Percentiles rank a stretch among this genome's conserved stretches.
These are phyloP conservation scores for Microcebus lehilahytsara DNA, from an alignment of 2,113 vertebrate genomes.

Conservation along the genomic window DNA sequence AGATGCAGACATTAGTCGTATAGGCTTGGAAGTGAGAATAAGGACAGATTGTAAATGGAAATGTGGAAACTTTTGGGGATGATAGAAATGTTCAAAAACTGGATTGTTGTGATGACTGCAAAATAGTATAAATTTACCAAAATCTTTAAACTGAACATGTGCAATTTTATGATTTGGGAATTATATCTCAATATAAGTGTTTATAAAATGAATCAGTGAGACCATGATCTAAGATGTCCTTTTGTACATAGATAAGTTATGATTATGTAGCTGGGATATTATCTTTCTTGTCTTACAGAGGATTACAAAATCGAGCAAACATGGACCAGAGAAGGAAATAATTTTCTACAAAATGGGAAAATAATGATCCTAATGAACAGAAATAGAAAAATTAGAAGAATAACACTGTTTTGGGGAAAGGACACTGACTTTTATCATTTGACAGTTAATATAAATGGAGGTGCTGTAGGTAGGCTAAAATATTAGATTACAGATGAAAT, in stretches of 20 bases:
- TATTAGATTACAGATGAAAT: background rate
- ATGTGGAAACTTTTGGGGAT: background rate
- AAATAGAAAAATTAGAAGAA: background rate
- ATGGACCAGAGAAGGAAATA: background rate
- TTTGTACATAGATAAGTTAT: background rate
- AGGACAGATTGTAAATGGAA: background rate
- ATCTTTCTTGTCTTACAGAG: background rate
- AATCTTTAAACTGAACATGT: background rate
- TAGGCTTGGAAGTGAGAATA: background rate
- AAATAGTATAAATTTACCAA: background rate
- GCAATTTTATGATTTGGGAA: background rate
- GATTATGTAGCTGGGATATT: background rate
- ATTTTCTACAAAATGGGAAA: background rate
- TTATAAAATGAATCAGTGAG: background rate
- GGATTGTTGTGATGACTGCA: background rate
- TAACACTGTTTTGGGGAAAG: background rate
- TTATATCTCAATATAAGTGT: background rate
- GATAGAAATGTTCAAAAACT: background rate
- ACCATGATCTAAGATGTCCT: background rate
- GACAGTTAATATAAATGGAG: background rate
- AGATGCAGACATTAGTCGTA: background rate
- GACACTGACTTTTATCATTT: background rate
- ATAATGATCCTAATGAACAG: background rate
- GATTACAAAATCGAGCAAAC: background rate
- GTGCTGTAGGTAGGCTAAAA: background rate